These are phyloP conservation scores for Philopedon plagiatum DNA, from an alignment of 2,888 invertebrate species.

Conservation along the genomic window DNA sequence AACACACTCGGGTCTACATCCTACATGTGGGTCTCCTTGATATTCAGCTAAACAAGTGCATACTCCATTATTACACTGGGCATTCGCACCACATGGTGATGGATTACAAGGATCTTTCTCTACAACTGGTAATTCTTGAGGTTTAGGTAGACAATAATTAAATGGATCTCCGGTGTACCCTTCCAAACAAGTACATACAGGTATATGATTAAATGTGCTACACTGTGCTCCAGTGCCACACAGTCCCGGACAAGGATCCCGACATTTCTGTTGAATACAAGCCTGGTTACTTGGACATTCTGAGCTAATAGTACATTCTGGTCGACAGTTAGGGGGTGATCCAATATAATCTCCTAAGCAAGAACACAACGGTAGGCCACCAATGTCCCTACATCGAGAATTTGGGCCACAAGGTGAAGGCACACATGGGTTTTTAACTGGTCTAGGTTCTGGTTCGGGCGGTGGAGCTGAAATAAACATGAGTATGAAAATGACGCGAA, in stretches of 20 bases:
- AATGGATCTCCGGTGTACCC: slow-evolving; percentile 75
- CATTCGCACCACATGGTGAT: slow-evolving; percentile 78
- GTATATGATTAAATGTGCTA: slow-evolving; percentile 82
- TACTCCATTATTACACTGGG: slow-evolving; percentile 75
- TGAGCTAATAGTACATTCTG: slow-evolving; percentile 79
- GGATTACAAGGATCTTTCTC: slow-evolving; percentile 73
- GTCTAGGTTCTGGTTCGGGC: slow-evolving; percentile 52
- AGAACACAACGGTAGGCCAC: slow-evolving; percentile 76
- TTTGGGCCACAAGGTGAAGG: slow-evolving; percentile 86
- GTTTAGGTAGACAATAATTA: slow-evolving; percentile 67
- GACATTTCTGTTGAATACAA: slow-evolving; percentile 83
- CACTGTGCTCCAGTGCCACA: slow-evolving; percentile 84
- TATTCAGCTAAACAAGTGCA: slow-evolving; percentile 81
- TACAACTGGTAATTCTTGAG: slow-evolving; percentile 47
- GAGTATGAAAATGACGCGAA: not conserved
- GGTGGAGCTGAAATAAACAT: slow-evolving; percentile 53
- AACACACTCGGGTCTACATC: slow-evolving; percentile 81
- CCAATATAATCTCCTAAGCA: slow-evolving; percentile 78
- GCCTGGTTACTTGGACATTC: slow-evolving; percentile 82
- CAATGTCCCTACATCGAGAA: slow-evolving; percentile 73
- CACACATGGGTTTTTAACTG: slow-evolving; percentile 76
- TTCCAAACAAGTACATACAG: slow-evolving; percentile 78
- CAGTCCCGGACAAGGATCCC: slow-evolving; percentile 83
- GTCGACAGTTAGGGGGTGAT: slow-evolving; percentile 77
- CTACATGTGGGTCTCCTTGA: slow-evolving; percentile 79